These are phyloP conservation scores for Elachura formosa DNA, from an alignment of 2,113 vertebrate species.

Conservation along the genomic window DNA sequence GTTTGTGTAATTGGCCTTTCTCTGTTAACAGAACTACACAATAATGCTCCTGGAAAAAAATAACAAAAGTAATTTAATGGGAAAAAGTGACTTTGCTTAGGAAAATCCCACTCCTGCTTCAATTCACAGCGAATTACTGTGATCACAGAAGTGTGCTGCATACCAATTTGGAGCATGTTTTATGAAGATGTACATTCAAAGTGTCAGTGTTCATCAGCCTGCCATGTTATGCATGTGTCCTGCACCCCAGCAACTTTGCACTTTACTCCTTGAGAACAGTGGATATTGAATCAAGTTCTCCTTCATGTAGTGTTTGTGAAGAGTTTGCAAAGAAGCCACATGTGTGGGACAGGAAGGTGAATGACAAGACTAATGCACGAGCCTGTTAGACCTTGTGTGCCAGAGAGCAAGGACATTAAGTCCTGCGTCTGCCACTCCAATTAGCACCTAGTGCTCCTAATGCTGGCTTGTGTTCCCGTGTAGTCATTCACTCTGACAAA, in stretches of 20 bases:
- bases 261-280: not conserved
- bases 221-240: not conserved
- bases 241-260: not conserved
- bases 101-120: not conserved
- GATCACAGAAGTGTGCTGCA: not conserved
- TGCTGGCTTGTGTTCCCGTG: not conserved
- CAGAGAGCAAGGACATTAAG: not conserved
- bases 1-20: slow-evolving; percentile 33
- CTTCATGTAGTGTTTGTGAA: not conserved
- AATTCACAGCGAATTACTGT: not conserved
- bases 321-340: not conserved
- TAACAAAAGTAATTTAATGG: not conserved
- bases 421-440: not conserved
- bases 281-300: not conserved
- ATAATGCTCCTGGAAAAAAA: not conserved
- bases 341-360: not conserved
- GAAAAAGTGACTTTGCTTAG: not conserved
- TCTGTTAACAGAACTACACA: slow-evolving; percentile 33
- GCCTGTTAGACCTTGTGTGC: not conserved
- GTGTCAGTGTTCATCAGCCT: not conserved
- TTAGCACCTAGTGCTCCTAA: not conserved
- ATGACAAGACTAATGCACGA: not conserved
- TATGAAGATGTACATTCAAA: not conserved
- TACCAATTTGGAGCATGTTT: not conserved
- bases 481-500: slow-evolving; percentile 26